Evolutionary conservation across 2,113 vertebrate species (phyloP), one percentile per base, ranked within the genome.

Genomic region (Chlorodrepanis virens): DNA sequence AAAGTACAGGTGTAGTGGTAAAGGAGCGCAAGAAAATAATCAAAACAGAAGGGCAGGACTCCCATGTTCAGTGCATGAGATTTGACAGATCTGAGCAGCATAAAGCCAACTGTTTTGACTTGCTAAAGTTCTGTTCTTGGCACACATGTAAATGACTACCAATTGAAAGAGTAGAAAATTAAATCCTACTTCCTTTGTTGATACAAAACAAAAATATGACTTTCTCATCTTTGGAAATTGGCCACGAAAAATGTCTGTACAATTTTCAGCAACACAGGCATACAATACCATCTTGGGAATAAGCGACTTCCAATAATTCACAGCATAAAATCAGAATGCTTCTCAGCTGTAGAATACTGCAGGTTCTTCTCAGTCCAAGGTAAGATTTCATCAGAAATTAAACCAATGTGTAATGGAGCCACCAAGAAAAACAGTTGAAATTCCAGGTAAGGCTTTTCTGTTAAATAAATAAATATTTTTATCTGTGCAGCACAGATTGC

Each of bases 61-160:
- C 40, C 74, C 69, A 40, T 8, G 12, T 63, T 87, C 65, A 42
- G 39, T 0, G 0, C 0, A 0, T 50, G 29, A 70, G 47, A 75
- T 78, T 18, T 80, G 16, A 89, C 53, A 80, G 37, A 69, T 56
- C 50, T 28, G 19, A 86, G 56, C 37, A 65, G 64, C 54, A 37
- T 27, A 74, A 45, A 77, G 47, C 7, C 29, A 90, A 31, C 27
- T 74, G 47, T 67, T 81, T 88, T 63, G 50, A 90, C 39, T 92
- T 86, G 45, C 40, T 86, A 10, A 85, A 83, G 29, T 57, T 93
- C 83, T 85, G 40, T 45, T 77, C 47, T 90, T 83, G 47, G 39
- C 50, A 90, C 15, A 33, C 9, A 6, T 21, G 16, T 81, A 89
- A 80, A 67, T 67, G 39, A 53, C 37, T 86, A 57, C 24, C 57